phyloP scores from a whole-genome alignment of 2,113 vertebrate genomes.

The Pelodiscus sinensis region DNA sequence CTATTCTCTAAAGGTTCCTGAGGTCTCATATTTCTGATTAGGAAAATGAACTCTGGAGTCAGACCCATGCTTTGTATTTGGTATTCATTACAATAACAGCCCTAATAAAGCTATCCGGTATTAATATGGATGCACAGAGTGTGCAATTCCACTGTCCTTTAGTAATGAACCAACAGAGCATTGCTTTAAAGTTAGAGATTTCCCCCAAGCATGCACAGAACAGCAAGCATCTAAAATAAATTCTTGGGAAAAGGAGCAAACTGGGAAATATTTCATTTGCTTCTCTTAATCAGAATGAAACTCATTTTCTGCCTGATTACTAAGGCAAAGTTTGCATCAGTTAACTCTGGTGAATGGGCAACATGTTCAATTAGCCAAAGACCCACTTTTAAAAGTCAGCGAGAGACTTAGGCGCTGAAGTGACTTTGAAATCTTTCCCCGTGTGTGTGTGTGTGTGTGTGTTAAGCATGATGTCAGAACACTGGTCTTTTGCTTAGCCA shows the following conservation, averaged over 20 bases:
- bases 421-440: not conserved
- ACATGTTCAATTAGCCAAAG: not conserved
- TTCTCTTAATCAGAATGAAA: not conserved
- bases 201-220: not conserved
- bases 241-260: not conserved
- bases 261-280: not conserved
- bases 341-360: not conserved
- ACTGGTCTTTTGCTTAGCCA: not conserved
- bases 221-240: not conserved
- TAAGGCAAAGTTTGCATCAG: not conserved
- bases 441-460: not conserved
- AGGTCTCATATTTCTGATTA: conserved; percentile 44
- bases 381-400: not conserved
- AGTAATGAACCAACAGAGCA: not conserved
- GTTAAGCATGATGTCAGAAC: not conserved
- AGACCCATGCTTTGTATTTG: conserved; percentile 16
- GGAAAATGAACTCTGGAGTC: conserved; percentile 34
- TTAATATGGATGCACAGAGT: conserved; percentile 27
- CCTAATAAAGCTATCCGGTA: conserved; percentile 54
- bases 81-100: conserved; percentile 27
- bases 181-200: conserved; percentile 42
- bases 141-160: conserved; percentile 23
- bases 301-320: not conserved
- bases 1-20: conserved; percentile 33
- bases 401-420: not conserved